These are phyloP conservation scores for Enhydra lutris DNA, from an alignment of 2,113 vertebrate genomes.

Conservation along the genomic window DNA sequence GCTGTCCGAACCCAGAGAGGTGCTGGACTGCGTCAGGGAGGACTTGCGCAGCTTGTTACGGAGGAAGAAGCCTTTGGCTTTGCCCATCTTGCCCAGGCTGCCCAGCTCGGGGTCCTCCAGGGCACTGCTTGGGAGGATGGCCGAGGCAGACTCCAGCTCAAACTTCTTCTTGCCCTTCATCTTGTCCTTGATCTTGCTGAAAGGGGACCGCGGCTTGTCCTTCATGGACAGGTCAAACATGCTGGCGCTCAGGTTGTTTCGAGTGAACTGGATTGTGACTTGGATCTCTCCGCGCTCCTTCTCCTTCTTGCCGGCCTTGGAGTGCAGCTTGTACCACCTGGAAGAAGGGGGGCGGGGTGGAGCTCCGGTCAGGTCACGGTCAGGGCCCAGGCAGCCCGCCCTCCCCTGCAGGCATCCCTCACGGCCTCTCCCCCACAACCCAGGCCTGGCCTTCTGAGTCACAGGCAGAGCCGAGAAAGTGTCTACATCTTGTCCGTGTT, in stretches of 20 bases:
- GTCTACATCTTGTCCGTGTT: neutral
- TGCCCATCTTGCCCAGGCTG: conserved; percentile 83
- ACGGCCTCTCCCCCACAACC: neutral
- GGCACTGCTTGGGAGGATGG: conserved; percentile 88
- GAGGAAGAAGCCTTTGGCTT: conserved; percentile 92
- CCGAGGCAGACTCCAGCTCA: conserved; percentile 88
- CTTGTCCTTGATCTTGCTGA: conserved; percentile 94
- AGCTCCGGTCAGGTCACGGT: neutral
- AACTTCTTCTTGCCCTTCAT: conserved; percentile 90
- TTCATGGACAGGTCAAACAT: conserved; percentile 97
- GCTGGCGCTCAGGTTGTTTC: conserved; percentile 95
- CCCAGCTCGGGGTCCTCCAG: conserved; percentile 90
- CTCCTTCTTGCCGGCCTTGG: conserved; percentile 95
- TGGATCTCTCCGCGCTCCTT: conserved; percentile 97
- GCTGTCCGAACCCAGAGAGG: conserved; percentile 95
- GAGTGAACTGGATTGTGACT: conserved; percentile 91
- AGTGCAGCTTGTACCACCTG: conserved; percentile 96
- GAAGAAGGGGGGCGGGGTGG: neutral
- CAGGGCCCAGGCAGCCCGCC: neutral
- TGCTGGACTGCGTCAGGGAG: conserved; percentile 93
- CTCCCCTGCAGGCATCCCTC: neutral
- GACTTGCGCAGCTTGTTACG: conserved; percentile 91
- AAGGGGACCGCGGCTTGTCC: conserved; percentile 92
- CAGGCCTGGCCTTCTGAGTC: neutral
- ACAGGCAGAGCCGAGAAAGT: neutral